These are phyloP conservation scores for Stigmatopora argus DNA, from an alignment of 2,113 vertebrate species.

Conservation along the genomic window DNA sequence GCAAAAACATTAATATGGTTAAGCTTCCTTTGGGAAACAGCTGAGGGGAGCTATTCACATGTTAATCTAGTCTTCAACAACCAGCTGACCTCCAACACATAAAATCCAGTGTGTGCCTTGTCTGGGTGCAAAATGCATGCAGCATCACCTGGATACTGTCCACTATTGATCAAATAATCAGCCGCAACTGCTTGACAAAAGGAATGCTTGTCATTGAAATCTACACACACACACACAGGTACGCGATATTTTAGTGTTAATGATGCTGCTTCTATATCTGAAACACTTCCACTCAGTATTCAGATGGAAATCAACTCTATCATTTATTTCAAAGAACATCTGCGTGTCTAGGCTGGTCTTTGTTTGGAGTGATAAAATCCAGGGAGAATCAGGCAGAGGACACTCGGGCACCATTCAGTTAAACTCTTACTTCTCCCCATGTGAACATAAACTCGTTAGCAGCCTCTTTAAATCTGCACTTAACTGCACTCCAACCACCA, in stretches of 20 bases:
- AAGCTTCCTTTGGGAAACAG: conserved; percentile 19
- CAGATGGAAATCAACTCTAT: conserved; percentile 56
- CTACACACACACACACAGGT: conserved; percentile 7
- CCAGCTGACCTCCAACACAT: conserved; percentile 17
- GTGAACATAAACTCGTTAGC: conserved; percentile 34
- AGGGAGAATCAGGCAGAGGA: conserved; percentile 25
- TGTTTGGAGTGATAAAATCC: conserved; percentile 1
- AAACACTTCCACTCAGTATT: conserved; percentile 48
- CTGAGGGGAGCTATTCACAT: conserved; percentile 30
- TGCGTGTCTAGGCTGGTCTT: conserved; percentile 21
- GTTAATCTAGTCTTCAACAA: conserved; percentile 23
- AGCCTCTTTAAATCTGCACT: conserved; percentile 36
- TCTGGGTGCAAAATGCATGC: background rate
- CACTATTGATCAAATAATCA: background rate
- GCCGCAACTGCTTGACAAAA: background rate
- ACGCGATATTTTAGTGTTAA: conserved; percentile 15
- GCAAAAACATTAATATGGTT: background rate
- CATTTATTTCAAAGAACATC: conserved; percentile 55
- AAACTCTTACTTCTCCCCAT: conserved; percentile 22
- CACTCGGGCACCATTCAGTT: conserved; percentile 11
- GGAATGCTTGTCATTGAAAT: background rate
- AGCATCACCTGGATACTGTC: conserved; percentile 5
- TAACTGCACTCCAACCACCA: conserved; percentile 15
- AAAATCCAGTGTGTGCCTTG: conserved; percentile 2
- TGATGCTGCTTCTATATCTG: conserved; percentile 27